Base-by-base conservation (phyloP, 2,797 vertebrate species). In the Cyprinodon diabolis region DNA sequence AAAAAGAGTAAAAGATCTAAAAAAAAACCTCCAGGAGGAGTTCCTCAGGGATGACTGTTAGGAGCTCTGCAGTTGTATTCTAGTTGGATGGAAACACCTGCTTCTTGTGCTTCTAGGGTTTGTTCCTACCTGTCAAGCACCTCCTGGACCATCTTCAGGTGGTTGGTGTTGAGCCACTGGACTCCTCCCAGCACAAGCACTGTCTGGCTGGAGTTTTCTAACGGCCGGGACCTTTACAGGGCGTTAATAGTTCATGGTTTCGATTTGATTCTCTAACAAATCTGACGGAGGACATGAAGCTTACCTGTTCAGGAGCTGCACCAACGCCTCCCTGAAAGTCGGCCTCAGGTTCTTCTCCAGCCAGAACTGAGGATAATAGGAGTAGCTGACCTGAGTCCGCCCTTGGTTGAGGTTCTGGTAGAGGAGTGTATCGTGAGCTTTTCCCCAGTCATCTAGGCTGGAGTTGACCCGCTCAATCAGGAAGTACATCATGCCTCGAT, bases 401-500 rank as follows among this genome's bases (percentile, higher is more conserved):
- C 96, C 95, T 13, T 91, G 85, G 12, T 99, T 99, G 87, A 99
- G 89, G 71, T 97, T 94, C 72, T 90, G 81, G 81, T 98, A 98
- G 77, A 95, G 85, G 84, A 97, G 95, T 66, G 93, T 91, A 77
- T 96, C 91, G 9, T 99, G 98, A 48, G 95, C 94, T 80, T 97
- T 97, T 76, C 96, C 96, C 98, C 98, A 98, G 75, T 95, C 95
- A 82, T 96, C 94, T 81, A 99, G 94, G 0, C 96, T 98, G 79
- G 94, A 91, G 84, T 99, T 99, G 52, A 97, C 92, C 79, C 95
- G 94, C 93, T 99, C 97, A 86, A 97, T 96, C 76, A 99, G 92
- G 86, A 98, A 99, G 85, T 96, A 99, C 97, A 99, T 99, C 93
- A 99, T 98, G 21, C 98, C 98, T 45, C 98, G 95, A 88, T 98